Evolutionary conservation across 2,888 invertebrate genomes (phyloP).

Genomic region (Caenorhabditis parvicauda): DNA sequence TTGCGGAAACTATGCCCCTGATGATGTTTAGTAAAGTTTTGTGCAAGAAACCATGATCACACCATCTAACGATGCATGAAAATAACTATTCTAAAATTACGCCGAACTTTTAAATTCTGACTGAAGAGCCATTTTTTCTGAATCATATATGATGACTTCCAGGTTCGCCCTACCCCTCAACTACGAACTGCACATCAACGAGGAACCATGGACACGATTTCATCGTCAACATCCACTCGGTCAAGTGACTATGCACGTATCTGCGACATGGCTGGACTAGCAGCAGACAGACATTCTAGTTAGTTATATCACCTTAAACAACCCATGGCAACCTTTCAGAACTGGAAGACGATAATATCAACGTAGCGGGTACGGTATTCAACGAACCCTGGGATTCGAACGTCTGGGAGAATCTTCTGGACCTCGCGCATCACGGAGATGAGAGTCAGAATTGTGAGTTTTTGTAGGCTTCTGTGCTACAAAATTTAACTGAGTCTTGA

Average conservation of each 20-base stretch:
- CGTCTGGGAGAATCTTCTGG: conserved; percentile 76
- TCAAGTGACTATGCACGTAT: conserved; percentile 30
- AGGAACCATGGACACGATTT: conserved; percentile 6
- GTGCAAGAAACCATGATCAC: too few species aligned
- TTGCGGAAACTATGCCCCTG: too few species aligned
- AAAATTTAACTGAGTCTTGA: too few species aligned
- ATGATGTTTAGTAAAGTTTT: too few species aligned
- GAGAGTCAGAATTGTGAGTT: conserved; percentile 16
- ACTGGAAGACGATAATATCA: conserved; percentile 54
- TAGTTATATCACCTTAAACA: conserved; percentile 2
- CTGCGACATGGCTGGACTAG: conserved; percentile 10
- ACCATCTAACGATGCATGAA: too few species aligned
- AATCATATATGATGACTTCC: conserved; percentile 10
- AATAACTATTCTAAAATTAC: too few species aligned
- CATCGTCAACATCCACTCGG: conserved; percentile 6
- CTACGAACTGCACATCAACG: conserved; percentile 15
- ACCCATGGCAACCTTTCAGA: conserved; percentile 6
- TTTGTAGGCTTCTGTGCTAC: too few species aligned
- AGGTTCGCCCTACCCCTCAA: conserved; percentile 49
- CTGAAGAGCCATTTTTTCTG: too few species aligned
- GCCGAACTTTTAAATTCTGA: too few species aligned
- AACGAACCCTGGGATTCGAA: conserved; percentile 87
- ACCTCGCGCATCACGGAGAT: conserved; percentile 43
- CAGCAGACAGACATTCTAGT: conserved; percentile 5
- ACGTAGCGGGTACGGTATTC: conserved; percentile 75